These are phyloP conservation scores for Cynopterus brachyotis DNA, from an alignment of 2,113 vertebrate genomes.

Conservation along the genomic window DNA sequence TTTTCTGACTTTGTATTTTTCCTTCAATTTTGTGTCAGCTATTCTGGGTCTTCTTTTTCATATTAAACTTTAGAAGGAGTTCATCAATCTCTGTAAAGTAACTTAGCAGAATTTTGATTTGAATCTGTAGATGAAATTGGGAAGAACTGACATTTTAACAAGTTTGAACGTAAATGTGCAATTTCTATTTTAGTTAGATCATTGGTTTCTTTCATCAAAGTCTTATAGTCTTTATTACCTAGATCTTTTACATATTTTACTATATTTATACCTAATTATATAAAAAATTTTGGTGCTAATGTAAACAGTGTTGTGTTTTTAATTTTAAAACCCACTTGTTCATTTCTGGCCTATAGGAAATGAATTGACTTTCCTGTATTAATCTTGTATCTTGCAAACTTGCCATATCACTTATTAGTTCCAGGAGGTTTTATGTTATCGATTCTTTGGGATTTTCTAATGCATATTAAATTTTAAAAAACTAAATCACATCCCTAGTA, in stretches of 20 bases:
- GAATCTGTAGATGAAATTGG: neutral
- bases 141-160: conserved; percentile 12
- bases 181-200: neutral
- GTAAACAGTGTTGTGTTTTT: neutral
- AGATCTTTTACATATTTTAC: neutral
- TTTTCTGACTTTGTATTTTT: neutral
- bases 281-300: neutral
- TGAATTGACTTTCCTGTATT: neutral
- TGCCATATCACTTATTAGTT: neutral
- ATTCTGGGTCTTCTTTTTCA: neutral
- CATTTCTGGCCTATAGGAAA: neutral
- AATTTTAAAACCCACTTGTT: neutral
- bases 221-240: neutral
- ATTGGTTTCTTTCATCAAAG: neutral
- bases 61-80: conserved; percentile 26
- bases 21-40: neutral
- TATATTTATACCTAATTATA: neutral
- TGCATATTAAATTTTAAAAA: neutral
- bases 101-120: neutral
- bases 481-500: neutral
- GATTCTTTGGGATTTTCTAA: neutral
- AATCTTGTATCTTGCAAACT: neutral
- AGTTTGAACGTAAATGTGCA: neutral
- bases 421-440: neutral
- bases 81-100: neutral